Conservation (phyloP, 2,113 vertebrate genomes). For the Ochotona princeps region DNA sequence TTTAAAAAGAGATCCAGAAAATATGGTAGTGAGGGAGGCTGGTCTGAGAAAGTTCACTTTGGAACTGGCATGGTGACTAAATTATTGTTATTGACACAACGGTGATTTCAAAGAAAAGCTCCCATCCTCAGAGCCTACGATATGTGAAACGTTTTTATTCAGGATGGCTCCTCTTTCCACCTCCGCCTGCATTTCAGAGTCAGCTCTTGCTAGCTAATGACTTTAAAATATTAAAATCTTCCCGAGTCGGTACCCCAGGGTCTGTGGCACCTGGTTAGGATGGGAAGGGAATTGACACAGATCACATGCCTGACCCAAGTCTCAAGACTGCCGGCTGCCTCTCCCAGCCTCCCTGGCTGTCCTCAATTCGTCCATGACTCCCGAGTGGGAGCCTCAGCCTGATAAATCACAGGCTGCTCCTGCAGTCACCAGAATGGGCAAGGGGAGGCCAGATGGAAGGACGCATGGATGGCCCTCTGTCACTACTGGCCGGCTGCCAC, state of each 20-base stretch:
- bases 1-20: constrained; percentile 62
- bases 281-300: constrained; percentile 58
- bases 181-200: background rate
- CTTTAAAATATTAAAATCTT: constrained; percentile 56
- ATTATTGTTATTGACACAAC: constrained; percentile 71
- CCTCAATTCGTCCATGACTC: constrained; percentile 25
- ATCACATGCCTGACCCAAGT: constrained; percentile 50
- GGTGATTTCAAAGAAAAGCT: constrained; percentile 61
- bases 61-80: constrained; percentile 59
- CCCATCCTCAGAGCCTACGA: background rate
- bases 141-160: constrained; percentile 30
- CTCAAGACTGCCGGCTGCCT: background rate
- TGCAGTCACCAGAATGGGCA: constrained; percentile 48
- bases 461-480: constrained; percentile 65
- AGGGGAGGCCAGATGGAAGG: constrained; percentile 70
- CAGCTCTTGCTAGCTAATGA: constrained; percentile 32
- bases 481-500: constrained; percentile 78
- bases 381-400: constrained; percentile 54
- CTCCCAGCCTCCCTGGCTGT: constrained; percentile 19
- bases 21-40: constrained; percentile 42
- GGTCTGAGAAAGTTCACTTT: constrained; percentile 68
- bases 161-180: background rate
- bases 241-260: background rate
- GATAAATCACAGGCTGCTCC: constrained; percentile 39
- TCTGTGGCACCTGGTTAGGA: constrained; percentile 57